Evolutionary conservation across 2,113 vertebrate species (phyloP).

Genomic region (Axis porcinus): DNA sequence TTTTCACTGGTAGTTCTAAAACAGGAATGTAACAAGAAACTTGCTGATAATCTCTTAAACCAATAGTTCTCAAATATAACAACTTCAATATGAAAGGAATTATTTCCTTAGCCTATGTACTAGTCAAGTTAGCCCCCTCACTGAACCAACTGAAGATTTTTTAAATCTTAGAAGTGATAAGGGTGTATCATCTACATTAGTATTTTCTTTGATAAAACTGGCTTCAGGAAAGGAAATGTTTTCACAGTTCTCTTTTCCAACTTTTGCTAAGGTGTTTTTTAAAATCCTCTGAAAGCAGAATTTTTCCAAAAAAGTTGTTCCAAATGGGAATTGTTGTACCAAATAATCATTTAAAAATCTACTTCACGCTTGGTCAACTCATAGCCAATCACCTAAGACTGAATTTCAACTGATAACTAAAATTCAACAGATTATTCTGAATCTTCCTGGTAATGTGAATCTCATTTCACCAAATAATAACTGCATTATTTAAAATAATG

Average conservation of each 20-base stretch:
- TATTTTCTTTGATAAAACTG: neutral
- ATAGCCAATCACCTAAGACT: neutral
- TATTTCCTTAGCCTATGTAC: neutral
- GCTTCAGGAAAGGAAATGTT: neutral
- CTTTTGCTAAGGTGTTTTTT: neutral
- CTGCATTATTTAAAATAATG: neutral
- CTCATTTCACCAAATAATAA: neutral
- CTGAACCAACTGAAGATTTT: neutral
- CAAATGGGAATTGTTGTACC: neutral
- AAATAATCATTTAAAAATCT: neutral
- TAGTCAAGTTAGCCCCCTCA: neutral
- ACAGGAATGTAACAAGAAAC: neutral
- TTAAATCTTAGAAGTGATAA: neutral
- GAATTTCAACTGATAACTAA: neutral
- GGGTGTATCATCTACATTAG: neutral
- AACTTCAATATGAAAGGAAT: neutral
- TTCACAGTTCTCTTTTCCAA: neutral
- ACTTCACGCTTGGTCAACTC: neutral
- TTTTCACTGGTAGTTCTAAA: neutral
- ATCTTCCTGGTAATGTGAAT: neutral
- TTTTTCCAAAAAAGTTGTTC: neutral
- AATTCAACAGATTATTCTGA: neutral
- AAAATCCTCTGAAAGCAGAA: neutral
- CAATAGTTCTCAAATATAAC: neutral
- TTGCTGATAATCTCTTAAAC: neutral